Evolutionary conservation across 2,113 vertebrate genomes (phyloP), one percentile per base, ranked within the genome.

Genomic region (Syrmaticus mikado): DNA sequence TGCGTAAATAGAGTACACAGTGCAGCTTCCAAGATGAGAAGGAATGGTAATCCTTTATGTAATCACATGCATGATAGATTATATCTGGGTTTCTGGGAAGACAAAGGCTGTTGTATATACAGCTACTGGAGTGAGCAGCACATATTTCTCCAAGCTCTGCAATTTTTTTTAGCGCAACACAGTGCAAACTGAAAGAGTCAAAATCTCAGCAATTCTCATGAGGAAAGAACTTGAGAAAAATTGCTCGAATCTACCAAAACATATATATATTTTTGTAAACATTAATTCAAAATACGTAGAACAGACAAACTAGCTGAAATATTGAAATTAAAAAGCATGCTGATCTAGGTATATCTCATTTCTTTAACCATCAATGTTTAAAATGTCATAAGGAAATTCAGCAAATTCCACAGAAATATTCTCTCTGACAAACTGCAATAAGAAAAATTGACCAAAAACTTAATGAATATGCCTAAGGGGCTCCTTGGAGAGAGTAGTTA

Each of bases 311-410:
- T 83, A 77, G 20, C 28, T 83, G 72, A 90, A 92, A 87, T 7
- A 13, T 34, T 87, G 53, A 80, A 88, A 94, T 66, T 93, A 90
- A 90, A 83, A 53, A 90, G 27, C 40, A 36, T 61, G 43, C 62
- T 87, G 66, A 83, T 91, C 60, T 82, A 87, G 84, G 72, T 45
- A 94, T 41, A 83, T 18, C 27, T 32, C 77, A 82, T 92, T 94
- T 93, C 24, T 90, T 52, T 82, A 92, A 91, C 76, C 93, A 77
- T 88, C 79, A 92, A 85, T 53, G 36, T 93, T 72, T 62, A 70
- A 80, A 93, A 96, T 90, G 80, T 78, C 65, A 45, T 82, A 71
- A 85, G 41, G 6, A 92, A 74, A 71, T 67, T 74, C 72, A 58
- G 11, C 3, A 74, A 85, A 62, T 17, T 68, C 55, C 27, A 83